Conservation (phyloP, 2,113 vertebrate genomes). For the Chrysemys picta region DNA sequence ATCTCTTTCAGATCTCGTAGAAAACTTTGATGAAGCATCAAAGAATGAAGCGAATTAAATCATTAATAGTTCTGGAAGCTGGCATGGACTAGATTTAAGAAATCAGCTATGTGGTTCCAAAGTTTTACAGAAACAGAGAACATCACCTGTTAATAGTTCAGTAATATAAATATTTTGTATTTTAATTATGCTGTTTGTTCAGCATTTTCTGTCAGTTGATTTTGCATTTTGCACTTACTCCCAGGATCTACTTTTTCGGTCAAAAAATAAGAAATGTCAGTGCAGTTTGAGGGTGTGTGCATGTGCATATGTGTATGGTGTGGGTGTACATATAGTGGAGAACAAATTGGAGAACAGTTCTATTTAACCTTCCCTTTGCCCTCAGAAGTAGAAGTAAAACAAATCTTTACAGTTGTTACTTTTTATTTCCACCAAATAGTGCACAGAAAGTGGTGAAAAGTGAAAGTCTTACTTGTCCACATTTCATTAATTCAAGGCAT, state of each 20-base stretch:
- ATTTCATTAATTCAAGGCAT: slow-evolving; percentile 62
- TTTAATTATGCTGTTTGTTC: slow-evolving; percentile 88
- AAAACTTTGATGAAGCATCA: slow-evolving; percentile 99
- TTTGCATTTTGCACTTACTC: slow-evolving; percentile 90
- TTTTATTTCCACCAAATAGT: slow-evolving; percentile 63
- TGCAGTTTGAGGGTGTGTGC: slow-evolving; percentile 79
- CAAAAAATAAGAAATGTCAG: slow-evolving; percentile 80
- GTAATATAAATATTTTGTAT: slow-evolving; percentile 94
- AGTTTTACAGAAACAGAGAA: slow-evolving; percentile 87
- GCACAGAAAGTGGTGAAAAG: slow-evolving; percentile 65
- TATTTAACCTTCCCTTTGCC: slow-evolving; percentile 83
- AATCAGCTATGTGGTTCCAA: slow-evolving; percentile 86
- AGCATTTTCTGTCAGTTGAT: slow-evolving; percentile 87
- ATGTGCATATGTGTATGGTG: slow-evolving; percentile 74
- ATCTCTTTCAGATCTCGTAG: slow-evolving; percentile 91
- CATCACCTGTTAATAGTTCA: slow-evolving; percentile 87
- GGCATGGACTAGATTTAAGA: slow-evolving; percentile 88
- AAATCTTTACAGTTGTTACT: slow-evolving; percentile 76
- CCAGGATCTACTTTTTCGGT: slow-evolving; percentile 83
- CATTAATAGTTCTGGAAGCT: slow-evolving; percentile 82
- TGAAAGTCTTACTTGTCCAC: slow-evolving; percentile 28
- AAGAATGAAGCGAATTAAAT: slow-evolving; percentile 96
- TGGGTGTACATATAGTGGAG: slow-evolving; percentile 81
- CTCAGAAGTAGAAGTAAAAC: slow-evolving; percentile 88
- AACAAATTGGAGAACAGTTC: slow-evolving; percentile 82